Evolutionary conservation across 2,113 vertebrate genomes (phyloP), one percentile per base, ranked within the genome.

Genomic region (Chloebia gouldiae): DNA sequence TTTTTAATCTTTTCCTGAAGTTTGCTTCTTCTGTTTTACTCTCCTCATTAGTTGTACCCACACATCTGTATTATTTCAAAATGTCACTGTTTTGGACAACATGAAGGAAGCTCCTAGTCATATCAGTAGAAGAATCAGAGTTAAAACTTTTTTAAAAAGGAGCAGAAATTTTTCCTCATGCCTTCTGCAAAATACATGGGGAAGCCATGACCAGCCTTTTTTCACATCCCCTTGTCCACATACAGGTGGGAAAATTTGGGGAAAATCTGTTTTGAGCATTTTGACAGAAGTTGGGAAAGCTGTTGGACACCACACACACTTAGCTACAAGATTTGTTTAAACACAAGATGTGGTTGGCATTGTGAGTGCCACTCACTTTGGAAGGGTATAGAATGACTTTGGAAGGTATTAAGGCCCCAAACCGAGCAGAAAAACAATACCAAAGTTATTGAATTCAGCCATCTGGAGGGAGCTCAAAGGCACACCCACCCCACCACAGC

Each of bases 1-100:
- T 96, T 95, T 96, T 95, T 88, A 97, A 97, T 96, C 92, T 94
- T 93, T 64, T 70, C 92, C 77, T 76, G 42, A 95, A 93, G 70
- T 97, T 96, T 92, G 76, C 56, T 75, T 91, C 60, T 89, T 91
- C 66, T 94, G 63, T 92, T 95, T 91, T 89, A 71, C 57, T 68
- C 22, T 86, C 44, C 80, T 95, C 57, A 35, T 94, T 92, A 90
- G 82, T 2, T 88, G 63, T 56, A 95, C 80, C 68, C 68, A 86
- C 56, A 60, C 65, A 81, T 45, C 85, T 72, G 78, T 68, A 79
- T 93, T 94, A 65, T 91, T 96, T 96, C 85, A 92, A 94, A 93
- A 92, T 37, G 25, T 21, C 56, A 31, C 66, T 76, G 23, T 76
- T 64, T 88, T 3, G 50, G 81, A 81, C 78, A 93, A 87, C 30